Conservation (phyloP, 2,888 invertebrate species). For the Pandemis heparana region DNA sequence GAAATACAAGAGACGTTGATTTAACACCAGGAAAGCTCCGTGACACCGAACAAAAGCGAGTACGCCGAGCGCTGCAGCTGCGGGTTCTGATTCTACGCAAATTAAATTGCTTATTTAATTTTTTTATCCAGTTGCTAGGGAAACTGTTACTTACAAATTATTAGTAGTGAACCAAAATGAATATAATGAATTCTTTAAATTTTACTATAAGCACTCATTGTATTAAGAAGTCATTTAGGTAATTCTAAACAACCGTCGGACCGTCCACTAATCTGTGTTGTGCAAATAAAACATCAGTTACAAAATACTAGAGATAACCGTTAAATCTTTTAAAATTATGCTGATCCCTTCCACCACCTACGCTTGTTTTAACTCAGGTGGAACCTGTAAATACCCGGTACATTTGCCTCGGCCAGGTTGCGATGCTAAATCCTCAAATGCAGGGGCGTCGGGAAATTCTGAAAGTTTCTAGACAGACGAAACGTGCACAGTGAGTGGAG, state of each 20-base stretch:
- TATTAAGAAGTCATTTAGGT: not conserved
- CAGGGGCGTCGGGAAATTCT: slow-evolving; percentile 21
- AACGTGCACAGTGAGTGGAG: slow-evolving; percentile 11
- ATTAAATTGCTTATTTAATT: not conserved
- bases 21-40: slow-evolving; percentile 18
- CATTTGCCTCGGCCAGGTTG: slow-evolving; percentile 21
- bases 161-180: too few relatives aligned
- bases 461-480: slow-evolving; percentile 32
- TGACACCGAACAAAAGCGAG: slow-evolving; percentile 1
- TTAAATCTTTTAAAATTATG: slow-evolving; percentile 5
- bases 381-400: slow-evolving; percentile 31
- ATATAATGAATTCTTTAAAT: not conserved
- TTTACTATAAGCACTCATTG: not conserved
- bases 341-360: slow-evolving; percentile 2
- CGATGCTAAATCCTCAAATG: slow-evolving; percentile 32
- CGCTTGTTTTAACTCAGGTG: slow-evolving; percentile 19
- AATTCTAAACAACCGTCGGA: not conserved
- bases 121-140: not conserved
- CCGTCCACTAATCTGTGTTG: not conserved
- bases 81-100: not conserved
- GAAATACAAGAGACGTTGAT: slow-evolving; percentile 34
- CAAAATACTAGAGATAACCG: not conserved
- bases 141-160: too few relatives aligned
- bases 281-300: not conserved
- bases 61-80: not conserved